Evolutionary conservation across 2,113 vertebrate genomes (phyloP), one percentile per base, ranked within the genome.

Genomic region (Megaceryle maxima): DNA sequence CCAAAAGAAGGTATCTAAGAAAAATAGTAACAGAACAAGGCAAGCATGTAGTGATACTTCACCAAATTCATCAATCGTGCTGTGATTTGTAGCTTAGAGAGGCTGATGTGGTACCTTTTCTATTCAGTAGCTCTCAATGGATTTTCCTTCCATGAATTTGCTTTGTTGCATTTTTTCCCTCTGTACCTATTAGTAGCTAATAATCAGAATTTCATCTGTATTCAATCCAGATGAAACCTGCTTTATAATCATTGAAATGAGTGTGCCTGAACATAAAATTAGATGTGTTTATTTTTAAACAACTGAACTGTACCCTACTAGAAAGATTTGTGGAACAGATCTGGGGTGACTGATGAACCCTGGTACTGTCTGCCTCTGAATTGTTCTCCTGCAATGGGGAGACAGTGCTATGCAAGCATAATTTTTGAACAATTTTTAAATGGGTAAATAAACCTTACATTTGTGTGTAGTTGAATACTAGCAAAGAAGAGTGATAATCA

Each of bases 261-360:
- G 5, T 62, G 50, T 84, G 11, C 12, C 43, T 78, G 59, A 70
- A 59, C 7, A 13, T 7, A 56, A 48, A 4, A 6, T 10, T 25
- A 12, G 3, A 8, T 5, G 18, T 46, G 10, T 16, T 3, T 29
- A 29, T 41, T 86, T 50, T 67, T 83, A 25, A 22, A 46, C 11
- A 22, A 22, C n/a, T 1, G 0, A 51, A 66, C 21, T 29, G 19
- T 56, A 37, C 8, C 3, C 5, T 69, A 10, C 33, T 24, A n/a
- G 26, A 57, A 50, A 37, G 4, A 28, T 48, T 72, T 20, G 18
- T 29, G 50, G 9, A 80, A 25, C n/a, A 26, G 21, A 29, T 50
- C 12, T 6, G 51, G 29, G 19, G 37, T 33, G 18, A 9, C 2
- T 51, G 15, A 18, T 70, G 29, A 87, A 46, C 29, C 13, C 20